Evolutionary conservation across 2,797 vertebrate genomes (phyloP), one percentile per base, ranked within the genome.

Genomic region (Chrysocyon brachyurus): DNA sequence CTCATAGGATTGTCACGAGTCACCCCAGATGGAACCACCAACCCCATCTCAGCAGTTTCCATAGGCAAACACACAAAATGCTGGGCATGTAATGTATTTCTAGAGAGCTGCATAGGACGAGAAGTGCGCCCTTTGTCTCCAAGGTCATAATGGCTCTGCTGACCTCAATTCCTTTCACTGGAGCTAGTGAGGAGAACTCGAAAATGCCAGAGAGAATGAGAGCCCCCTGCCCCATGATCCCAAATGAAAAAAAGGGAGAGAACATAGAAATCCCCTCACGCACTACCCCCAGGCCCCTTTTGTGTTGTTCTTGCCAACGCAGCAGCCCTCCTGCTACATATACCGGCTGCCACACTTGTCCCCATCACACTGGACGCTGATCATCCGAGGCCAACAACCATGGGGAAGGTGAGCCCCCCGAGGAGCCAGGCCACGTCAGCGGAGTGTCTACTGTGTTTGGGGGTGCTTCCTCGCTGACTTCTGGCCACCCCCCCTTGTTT

Each of bases 121-220:
- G 94, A 96, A 89, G 95, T 33, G 22, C 12, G 21, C 46, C 90
- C 94, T 97, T 97, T 97, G 96, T 97, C 94, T 93, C 96, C 93
- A 97, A 92, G 81, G 78, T 88, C 93, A 98, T 93, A 96, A 97
- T 89, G 93, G 92, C 97, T 97, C 96, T 95, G 97, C 97, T 97
- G 96, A 98, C 93, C 73, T 98, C 81, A 36, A 95, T 98, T 87
- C 66, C 72, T 97, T 70, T 95, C 96, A 90, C 26, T 94, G 56
- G 66, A 96, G 85, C 49, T 64, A 96, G 84, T 78, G 96, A 97
- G 97, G 31, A 92, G 40, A 96, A 68, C 5, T 10, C 49, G 70
- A 97, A 97, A 59, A 96, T 88, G 78, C 84, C 40, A 93, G 87
- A 96, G 70, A 97, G 97, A 95, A 98, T 64, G 63, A 75, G 6